Conservation (phyloP, 2,888 invertebrate species). For the Acholoe squamosa region DNA sequence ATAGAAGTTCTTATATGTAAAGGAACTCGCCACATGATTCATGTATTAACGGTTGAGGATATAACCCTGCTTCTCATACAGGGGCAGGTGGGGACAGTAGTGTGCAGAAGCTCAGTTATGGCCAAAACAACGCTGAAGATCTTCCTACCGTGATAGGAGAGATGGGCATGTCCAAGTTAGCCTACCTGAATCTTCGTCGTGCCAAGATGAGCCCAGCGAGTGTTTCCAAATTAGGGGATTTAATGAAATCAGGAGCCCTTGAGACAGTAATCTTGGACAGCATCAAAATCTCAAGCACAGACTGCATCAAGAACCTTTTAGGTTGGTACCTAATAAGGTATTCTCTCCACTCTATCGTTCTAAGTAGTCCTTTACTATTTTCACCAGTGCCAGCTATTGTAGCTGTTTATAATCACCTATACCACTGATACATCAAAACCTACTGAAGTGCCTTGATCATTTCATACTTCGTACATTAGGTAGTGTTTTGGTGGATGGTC, state of each 20-base stretch:
- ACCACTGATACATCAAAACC: too few relatives aligned
- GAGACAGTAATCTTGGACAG: slow-evolving; percentile 75
- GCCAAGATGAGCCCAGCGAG: slow-evolving; percentile 70
- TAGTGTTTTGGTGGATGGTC: too few relatives aligned
- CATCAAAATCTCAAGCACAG: slow-evolving; percentile 74
- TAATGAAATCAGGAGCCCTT: slow-evolving; percentile 64
- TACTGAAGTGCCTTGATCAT: too few relatives aligned
- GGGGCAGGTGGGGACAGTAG: not conserved
- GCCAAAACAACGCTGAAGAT: slow-evolving; percentile 72
- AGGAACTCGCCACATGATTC: too few relatives aligned
- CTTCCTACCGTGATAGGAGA: slow-evolving; percentile 68
- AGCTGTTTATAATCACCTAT: too few relatives aligned
- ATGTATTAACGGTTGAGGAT: too few relatives aligned
- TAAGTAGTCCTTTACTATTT: too few relatives aligned
- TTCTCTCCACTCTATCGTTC: too few relatives aligned
- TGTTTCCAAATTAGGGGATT: slow-evolving; percentile 65
- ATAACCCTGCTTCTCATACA: not conserved
- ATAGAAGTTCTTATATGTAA: too few relatives aligned
- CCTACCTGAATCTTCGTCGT: slow-evolving; percentile 75
- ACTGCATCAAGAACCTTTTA: slow-evolving; percentile 69
- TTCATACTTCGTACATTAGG: too few relatives aligned
- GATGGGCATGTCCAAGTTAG: slow-evolving; percentile 69
- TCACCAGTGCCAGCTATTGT: too few relatives aligned
- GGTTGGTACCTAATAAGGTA: slow-evolving; percentile 62
- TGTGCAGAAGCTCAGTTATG: slow-evolving; percentile 70